Conservation (phyloP, 2,888 invertebrate genomes). For the Smittia aterrima region DNA sequence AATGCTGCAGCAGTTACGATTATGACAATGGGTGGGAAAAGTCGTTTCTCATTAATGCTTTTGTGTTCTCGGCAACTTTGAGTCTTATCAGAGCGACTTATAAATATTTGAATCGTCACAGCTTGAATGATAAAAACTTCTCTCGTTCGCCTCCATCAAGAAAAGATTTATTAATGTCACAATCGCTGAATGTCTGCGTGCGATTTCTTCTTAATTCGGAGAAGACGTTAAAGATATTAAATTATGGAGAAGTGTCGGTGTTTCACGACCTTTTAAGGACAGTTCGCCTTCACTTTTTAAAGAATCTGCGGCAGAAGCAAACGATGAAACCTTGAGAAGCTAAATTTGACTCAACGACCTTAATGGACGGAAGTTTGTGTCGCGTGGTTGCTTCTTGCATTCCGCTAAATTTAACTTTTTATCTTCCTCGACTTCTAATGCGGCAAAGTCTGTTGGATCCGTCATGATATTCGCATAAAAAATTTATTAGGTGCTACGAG, state of each 20-base stretch:
- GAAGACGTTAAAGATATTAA: neutral
- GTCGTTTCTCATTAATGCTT: neutral
- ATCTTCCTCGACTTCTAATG: neutral
- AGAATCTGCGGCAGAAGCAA: neutral
- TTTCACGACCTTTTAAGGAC: neutral
- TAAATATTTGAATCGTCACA: neutral
- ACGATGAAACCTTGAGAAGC: neutral
- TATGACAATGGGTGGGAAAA: neutral
- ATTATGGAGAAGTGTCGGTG: neutral
- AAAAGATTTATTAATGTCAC: neutral
- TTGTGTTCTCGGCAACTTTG: neutral
- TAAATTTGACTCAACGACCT: neutral
- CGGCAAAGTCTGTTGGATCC: neutral
- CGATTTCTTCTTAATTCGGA: neutral
- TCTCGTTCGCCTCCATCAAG: neutral
- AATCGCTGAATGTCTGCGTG: neutral
- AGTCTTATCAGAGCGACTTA: neutral
- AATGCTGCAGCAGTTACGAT: neutral
- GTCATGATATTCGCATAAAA: constrained; percentile 15
- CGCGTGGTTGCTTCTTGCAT: constrained; percentile 1
- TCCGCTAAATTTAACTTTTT: constrained; percentile 9
- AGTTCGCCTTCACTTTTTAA: neutral
- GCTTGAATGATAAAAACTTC: no score
- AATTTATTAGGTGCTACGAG: constrained; percentile 24
- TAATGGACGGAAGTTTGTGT: neutral